Conservation (phyloP, 2,888 invertebrate species). For the Drosophila atroscutellata region DNA sequence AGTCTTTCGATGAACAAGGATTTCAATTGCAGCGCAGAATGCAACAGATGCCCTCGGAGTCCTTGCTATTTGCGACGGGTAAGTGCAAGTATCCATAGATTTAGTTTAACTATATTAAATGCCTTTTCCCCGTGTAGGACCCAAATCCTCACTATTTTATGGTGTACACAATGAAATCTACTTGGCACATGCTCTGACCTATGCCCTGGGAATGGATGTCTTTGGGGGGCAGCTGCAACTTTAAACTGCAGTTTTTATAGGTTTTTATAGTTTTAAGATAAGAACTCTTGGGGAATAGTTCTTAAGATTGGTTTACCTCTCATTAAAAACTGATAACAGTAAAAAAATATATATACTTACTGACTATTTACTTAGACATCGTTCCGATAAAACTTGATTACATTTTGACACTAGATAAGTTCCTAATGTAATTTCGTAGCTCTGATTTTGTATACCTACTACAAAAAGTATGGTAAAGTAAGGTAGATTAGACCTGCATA, state of each 20-base stretch:
- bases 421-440: not conserved
- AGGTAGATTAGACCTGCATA: too few species aligned
- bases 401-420: not conserved
- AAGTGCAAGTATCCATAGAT: not conserved
- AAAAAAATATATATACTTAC: not conserved
- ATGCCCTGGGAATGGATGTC: conserved; percentile 90
- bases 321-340: not conserved
- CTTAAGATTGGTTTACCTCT: not conserved
- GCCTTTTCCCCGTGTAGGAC: conserved; percentile 87
- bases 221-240: conserved; percentile 16
- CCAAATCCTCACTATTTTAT: conserved; percentile 93
- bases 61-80: conserved; percentile 69
- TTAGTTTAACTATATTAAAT: not conserved
- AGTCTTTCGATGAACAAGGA: conserved; percentile 23
- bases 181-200: conserved; percentile 92
- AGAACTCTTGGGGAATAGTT: not conserved
- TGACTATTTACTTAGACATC: not conserved
- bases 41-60: conserved; percentile 58
- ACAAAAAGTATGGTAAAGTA: not conserved
- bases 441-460: not conserved
- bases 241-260: not conserved
- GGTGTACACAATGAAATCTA: conserved; percentile 95
- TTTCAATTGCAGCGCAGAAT: conserved; percentile 34
- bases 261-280: not conserved
- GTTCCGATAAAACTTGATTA: not conserved